Conservation (phyloP, 1,140 invertebrate species). For the Cyphomyrmex costatus region DNA sequence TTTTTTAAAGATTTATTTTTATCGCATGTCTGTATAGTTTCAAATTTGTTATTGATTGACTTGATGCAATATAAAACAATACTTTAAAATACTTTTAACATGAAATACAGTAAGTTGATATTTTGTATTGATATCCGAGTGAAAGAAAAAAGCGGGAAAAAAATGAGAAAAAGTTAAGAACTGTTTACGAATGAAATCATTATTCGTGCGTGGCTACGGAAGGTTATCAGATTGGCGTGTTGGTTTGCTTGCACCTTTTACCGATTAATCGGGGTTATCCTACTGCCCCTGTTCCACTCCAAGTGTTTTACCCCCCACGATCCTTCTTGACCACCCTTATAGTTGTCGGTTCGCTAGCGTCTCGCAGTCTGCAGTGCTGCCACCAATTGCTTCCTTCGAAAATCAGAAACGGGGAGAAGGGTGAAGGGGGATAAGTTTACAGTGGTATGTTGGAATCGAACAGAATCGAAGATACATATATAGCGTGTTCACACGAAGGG, state of each 20-base stretch:
- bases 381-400: slow-evolving; percentile 57
- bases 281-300: slow-evolving; percentile 36
- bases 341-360: background rate
- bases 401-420: slow-evolving; percentile 38
- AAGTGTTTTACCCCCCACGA: background rate
- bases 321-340: background rate
- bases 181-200: slow-evolving; percentile 31
- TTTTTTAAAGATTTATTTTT: background rate
- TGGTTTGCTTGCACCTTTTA: background rate
- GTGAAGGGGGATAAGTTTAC: slow-evolving; percentile 4
- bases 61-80: background rate
- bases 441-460: slow-evolving; percentile 3
- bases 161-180: slow-evolving; percentile 13
- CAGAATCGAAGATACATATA: slow-evolving; percentile 3
- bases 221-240: slow-evolving; percentile 43
- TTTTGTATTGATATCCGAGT: background rate
- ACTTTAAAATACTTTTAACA: background rate
- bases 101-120: background rate
- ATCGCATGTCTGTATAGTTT: background rate
- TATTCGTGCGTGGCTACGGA: slow-evolving; percentile 18
- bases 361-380: slow-evolving; percentile 57
- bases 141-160: background rate
- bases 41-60: background rate
- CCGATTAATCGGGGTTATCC: slow-evolving; percentile 57
- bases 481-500: background rate